phyloP scores from a whole-genome alignment of 2,113 vertebrate genomes.

The Chrysochloris asiatica region DNA sequence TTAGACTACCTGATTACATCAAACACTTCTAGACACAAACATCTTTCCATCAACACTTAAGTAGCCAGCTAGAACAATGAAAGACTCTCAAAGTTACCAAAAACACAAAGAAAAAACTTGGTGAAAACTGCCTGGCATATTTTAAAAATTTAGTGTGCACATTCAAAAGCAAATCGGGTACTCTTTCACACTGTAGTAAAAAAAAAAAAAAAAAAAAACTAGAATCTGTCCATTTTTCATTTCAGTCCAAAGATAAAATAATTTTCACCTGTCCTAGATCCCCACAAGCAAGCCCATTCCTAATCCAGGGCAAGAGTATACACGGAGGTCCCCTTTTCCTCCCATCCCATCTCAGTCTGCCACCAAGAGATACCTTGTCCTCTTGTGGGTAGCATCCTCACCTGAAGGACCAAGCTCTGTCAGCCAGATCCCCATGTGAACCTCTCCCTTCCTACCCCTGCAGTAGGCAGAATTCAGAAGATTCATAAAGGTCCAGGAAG shows the following conservation, averaged over 20 bases:
- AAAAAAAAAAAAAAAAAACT: slow-evolving; percentile 2
- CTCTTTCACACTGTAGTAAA: background rate
- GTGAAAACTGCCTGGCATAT: background rate
- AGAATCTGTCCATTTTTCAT: background rate
- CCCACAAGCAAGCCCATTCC: background rate
- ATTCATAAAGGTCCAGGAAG: background rate
- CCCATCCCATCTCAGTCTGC: background rate
- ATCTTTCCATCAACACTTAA: background rate
- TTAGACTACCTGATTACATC: background rate
- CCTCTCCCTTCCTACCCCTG: background rate
- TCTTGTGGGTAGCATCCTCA: background rate
- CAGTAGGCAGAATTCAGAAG: background rate
- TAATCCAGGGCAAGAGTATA: background rate
- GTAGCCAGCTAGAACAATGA: background rate
- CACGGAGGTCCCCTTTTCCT: background rate
- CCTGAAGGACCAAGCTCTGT: background rate
- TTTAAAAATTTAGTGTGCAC: background rate
- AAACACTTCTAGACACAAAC: background rate
- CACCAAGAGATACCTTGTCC: background rate
- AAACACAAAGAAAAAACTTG: background rate
- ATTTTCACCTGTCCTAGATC: background rate
- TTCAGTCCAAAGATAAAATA: background rate
- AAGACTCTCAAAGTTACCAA: slow-evolving; percentile 29
- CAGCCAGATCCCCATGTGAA: background rate
- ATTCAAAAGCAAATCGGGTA: background rate